Base-by-base conservation (phyloP, 2,113 vertebrate genomes). In the Peromyscus maniculatus region DNA sequence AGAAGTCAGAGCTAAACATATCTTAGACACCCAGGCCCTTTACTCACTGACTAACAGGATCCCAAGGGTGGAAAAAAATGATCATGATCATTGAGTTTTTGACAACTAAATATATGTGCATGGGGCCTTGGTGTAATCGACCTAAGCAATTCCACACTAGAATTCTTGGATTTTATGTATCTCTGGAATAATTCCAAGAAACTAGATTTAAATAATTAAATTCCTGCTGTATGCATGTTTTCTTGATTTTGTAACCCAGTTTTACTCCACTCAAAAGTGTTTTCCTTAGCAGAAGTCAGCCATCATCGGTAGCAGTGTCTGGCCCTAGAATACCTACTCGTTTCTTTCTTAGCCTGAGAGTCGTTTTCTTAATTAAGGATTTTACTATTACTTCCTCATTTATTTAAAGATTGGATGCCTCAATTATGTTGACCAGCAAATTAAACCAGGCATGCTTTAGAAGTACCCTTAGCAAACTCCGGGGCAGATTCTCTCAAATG, bases 131-230 rank as follows among this genome's bases (percentile, higher is more conserved):
- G 57, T 83, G 69, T 59, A 74, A 64, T 82, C 33, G 17, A 5
- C 49, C 17, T 84, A 33, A 90, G 91, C 10, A 89, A 67, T 75
- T 87, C 62, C 57, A 59, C 12, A 36, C 36, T 95, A 5, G 5
- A 19, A 0, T 74, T 77, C 52, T 78, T 4, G 64, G 52, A 43
- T 86, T 94, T 84, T 91, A 89, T 15, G 69, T 16, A 79, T 93
- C 72, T 96, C 71, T 91, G 57, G 49, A 95, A 79, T 77, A 83
- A 87, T 22, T 57, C 36, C 33, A 71, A 91, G 87, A 92, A 89
- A 67, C 10, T 55, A 57, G 31, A 46, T 39, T 89, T 72, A 6
- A 78, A 72, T 88, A 80, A 75, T 78, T 77, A 66, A 52, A 86
- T 91, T 74, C 19, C 72, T 91, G n/a, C 66, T 86, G 9, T 33